Base-by-base conservation (phyloP, 1,140 invertebrate species). In the Halyomorpha halys region DNA sequence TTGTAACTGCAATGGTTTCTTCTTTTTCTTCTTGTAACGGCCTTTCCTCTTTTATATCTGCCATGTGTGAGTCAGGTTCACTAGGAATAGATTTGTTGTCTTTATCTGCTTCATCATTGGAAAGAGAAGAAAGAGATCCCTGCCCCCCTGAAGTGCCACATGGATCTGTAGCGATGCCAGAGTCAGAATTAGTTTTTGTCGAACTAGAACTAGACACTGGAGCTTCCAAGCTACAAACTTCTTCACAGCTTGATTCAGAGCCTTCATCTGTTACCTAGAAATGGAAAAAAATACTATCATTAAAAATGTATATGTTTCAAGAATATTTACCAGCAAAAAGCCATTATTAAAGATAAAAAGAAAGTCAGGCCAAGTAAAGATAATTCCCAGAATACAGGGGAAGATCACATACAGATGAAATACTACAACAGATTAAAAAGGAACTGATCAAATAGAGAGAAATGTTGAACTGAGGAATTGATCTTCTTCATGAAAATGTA, bases 171-270 rank as follows among this genome's bases (percentile, higher is more conserved):
- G 68, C 59, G 21, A 71, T 69, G 21, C 70, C 70, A 0, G 69
- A 70, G 53, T 71, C 70, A 4, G 70, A 71, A 11, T 70, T 70
- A 14, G 69, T 69, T 59, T 69, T 69, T 13, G 61, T 64, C 18
- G 62, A 67, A 18, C 45, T 61, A 23, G 56, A 59, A 39, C 62
- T 67, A 6, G 69, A 68, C 23, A 67, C 68, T 18, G 51, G 62
- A 4, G 67, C 65, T n/a, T 64, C 65, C 25, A 70, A 66, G 44
- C 68, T 67, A 59, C 70, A 70, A 16, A 69, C 70, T 39, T 70
- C 68, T 44, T 71, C 70, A 62, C 69, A 71, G 56, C 70, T 71
- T 13, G 69, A 70, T 44, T 71, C 70, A 34, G 69, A 70, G 15
- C 68, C 69, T 47, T 70, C 70, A 19, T 71, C 70, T 8, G 70